Conservation (phyloP, 1,140 invertebrate genomes). For the Leguminivora glycinivorella region DNA sequence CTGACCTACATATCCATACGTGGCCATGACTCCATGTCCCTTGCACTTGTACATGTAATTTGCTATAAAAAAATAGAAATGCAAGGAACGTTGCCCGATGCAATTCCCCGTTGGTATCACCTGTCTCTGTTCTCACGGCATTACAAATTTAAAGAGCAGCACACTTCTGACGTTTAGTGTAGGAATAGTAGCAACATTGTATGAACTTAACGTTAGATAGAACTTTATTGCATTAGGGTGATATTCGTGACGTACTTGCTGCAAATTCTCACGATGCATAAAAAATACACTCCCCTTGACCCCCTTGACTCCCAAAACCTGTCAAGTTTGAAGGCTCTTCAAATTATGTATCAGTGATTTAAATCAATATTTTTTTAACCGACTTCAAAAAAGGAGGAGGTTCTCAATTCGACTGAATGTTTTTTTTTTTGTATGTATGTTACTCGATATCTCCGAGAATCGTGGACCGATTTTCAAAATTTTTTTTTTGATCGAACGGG, state of each 20-base stretch:
- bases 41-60: background rate
- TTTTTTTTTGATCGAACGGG: no score
- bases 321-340: background rate
- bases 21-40: background rate
- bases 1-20: background rate
- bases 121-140: background rate
- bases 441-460: no score
- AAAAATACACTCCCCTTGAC: slow-evolving; percentile 8
- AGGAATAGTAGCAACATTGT: background rate
- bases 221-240: background rate
- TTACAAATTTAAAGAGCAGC: slow-evolving; percentile 8
- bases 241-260: slow-evolving; percentile 7
- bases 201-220: background rate
- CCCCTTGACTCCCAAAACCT: no score
- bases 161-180: background rate
- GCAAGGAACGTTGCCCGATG: background rate
- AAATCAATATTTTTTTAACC: no score
- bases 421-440: no score
- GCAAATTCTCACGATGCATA: slow-evolving; percentile 5
- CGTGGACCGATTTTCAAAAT: no score
- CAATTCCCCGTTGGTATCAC: background rate
- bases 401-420: no score
- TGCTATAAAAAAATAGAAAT: background rate
- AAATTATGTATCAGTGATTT: background rate
- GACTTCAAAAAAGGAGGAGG: no score